phyloP scores from a whole-genome alignment of 2,113 vertebrate genomes.

The Acanthisitta chloris region DNA sequence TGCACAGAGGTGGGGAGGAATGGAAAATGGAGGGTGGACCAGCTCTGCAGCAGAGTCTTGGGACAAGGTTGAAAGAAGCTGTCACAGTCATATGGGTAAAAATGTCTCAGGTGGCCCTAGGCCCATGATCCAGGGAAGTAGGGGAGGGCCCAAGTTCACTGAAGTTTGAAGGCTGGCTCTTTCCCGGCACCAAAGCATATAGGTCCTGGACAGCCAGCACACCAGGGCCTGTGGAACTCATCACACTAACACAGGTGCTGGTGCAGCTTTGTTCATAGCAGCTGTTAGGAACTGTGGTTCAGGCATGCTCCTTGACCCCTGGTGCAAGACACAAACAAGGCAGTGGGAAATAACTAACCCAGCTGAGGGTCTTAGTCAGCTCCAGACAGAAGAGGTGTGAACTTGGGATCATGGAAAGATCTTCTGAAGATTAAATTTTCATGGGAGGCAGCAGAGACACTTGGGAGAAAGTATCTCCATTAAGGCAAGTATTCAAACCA shows the following conservation, averaged over 20 bases:
- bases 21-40: background rate
- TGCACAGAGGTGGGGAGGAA: background rate
- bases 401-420: background rate
- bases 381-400: background rate
- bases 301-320: background rate
- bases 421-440: background rate
- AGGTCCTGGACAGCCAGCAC: background rate
- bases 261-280: background rate
- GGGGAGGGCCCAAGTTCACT: background rate
- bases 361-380: background rate
- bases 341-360: background rate
- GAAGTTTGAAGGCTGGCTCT: background rate
- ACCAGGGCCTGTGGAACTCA: background rate
- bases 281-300: background rate
- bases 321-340: fast-evolving
- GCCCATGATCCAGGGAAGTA: background rate
- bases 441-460: background rate
- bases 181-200: background rate
- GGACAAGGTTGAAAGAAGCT: background rate
- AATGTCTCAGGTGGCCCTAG: background rate
- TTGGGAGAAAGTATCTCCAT: background rate
- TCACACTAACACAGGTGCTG: background rate
- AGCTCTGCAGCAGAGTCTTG: background rate
- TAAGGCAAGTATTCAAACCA: background rate
- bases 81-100: background rate